Evolutionary conservation across 2,113 vertebrate genomes (phyloP).

Genomic region (Meles meles): DNA sequence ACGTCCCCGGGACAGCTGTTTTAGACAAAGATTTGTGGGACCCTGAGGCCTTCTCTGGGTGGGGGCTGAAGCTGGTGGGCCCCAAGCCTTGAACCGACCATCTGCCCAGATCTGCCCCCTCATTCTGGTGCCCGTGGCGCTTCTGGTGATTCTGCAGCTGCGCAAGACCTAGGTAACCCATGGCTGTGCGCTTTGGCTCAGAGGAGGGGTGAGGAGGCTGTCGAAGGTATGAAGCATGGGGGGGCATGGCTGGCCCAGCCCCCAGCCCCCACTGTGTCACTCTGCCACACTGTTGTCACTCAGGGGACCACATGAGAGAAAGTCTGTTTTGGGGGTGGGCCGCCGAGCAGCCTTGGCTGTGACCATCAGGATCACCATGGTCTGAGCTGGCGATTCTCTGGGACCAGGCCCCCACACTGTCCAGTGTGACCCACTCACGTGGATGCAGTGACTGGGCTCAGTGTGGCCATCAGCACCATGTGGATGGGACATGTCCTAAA

Average conservation of each 20-base stretch:
- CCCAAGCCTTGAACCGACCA: background rate
- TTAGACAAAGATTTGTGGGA: accelerated
- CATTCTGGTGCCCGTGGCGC: accelerated
- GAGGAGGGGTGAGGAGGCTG: background rate
- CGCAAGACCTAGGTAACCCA: background rate
- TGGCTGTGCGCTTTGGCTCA: background rate
- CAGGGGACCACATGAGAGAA: accelerated
- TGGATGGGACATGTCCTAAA: accelerated
- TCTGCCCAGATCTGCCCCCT: background rate
- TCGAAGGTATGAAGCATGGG: background rate
- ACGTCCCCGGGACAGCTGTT: accelerated
- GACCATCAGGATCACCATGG: accelerated
- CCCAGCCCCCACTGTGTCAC: accelerated
- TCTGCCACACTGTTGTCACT: accelerated
- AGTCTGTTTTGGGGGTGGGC: background rate
- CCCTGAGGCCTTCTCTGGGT: background rate
- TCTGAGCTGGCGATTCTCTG: background rate
- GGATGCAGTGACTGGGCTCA: accelerated
- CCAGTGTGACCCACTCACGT: accelerated
- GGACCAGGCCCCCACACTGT: accelerated
- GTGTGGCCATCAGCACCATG: accelerated
- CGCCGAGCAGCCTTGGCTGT: accelerated
- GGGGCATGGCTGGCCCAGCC: too few relatives aligned
- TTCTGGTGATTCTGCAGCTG: background rate
- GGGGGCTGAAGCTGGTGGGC: background rate